These are phyloP conservation scores for Crotalus tigris DNA, from an alignment of 2,113 vertebrate genomes.

Conservation along the genomic window DNA sequence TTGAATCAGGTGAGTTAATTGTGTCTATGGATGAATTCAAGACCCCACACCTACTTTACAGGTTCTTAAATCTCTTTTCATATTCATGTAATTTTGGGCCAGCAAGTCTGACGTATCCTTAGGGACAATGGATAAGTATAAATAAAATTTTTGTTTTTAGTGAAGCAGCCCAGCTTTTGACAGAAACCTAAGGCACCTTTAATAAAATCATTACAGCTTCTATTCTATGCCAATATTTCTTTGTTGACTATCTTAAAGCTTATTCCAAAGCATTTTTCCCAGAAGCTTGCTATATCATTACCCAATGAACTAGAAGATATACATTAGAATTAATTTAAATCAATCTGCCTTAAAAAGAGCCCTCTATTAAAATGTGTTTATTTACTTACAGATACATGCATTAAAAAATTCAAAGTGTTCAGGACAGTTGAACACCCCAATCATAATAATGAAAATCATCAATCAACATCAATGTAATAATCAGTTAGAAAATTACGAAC, in stretches of 20 bases:
- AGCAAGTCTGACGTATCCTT: conserved; percentile 39
- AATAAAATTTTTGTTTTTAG: conserved; percentile 27
- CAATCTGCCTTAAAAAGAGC: neutral
- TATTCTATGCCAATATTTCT: neutral
- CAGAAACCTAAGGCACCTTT: conserved; percentile 37
- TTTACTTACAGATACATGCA: no score
- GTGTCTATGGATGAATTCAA: neutral
- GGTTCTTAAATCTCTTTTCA: conserved; percentile 40
- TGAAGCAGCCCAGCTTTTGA: conserved; percentile 20
- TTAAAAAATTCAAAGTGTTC: no score
- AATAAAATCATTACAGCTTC: conserved; percentile 19
- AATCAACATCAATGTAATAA: no score
- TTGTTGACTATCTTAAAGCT: conserved; percentile 16
- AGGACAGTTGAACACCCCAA: no score
- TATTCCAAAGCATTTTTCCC: conserved; percentile 8
- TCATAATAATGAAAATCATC: no score
- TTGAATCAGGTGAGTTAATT: neutral
- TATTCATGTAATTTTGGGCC: conserved; percentile 23
- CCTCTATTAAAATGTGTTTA: neutral
- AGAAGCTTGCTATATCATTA: conserved; percentile 40
- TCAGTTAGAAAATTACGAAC: no score
- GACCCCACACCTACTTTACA: conserved; percentile 21
- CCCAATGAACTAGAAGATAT: neutral
- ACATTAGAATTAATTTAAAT: neutral
- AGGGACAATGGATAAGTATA: conserved; percentile 34